Base-by-base conservation (phyloP, 2,797 vertebrate species). In the Coregonus sp. region DNA sequence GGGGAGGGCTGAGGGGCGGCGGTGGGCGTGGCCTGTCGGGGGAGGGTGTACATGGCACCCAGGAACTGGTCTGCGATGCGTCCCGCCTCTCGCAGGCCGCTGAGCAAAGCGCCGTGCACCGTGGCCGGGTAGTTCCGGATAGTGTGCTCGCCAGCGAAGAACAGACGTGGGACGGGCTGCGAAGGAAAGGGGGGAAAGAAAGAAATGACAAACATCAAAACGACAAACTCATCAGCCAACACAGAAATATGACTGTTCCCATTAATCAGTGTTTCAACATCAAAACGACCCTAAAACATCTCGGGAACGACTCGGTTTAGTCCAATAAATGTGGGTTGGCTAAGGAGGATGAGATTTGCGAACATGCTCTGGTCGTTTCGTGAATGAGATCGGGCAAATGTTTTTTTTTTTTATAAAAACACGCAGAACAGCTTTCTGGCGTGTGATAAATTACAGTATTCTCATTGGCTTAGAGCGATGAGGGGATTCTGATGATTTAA, bases 21-120 rank as follows among this genome's bases (percentile, higher is more conserved):
- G 0, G 93, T 93, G 0, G 96, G 95, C 0, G 96, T 94, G 37
- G 96, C 93, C 89, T 97, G 97, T 37, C 98, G 94, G 59, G 97
- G 96, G 56, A 99, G 87, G 0, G 98, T 99, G 82, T 99, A 99
- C 96, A 98, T 98, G 87, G 98, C 98, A 5, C 98, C 98, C 1
- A 99, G 94, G 86, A 99, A 99, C 86, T 99, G 98, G 88, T 99
- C 98, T 0, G 98, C 98, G 29, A 99, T 99, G 79, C 98, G 97
- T 0, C 98, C 98, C 0, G 98, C 98, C 83, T 99, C 98, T 3
- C 98, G 90, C 69, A 99, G 95, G 0, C 98, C 98, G 4, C 98
- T 99, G 80, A 99, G 95, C 79, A 99, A 86, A 14, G 98, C 98
- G 0, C 98, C 98, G 0, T 99, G 98, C 0, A 99, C 98, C 0